phyloP scores from a whole-genome alignment of 2,888 invertebrate genomes.

The Acholoe squamosa region DNA sequence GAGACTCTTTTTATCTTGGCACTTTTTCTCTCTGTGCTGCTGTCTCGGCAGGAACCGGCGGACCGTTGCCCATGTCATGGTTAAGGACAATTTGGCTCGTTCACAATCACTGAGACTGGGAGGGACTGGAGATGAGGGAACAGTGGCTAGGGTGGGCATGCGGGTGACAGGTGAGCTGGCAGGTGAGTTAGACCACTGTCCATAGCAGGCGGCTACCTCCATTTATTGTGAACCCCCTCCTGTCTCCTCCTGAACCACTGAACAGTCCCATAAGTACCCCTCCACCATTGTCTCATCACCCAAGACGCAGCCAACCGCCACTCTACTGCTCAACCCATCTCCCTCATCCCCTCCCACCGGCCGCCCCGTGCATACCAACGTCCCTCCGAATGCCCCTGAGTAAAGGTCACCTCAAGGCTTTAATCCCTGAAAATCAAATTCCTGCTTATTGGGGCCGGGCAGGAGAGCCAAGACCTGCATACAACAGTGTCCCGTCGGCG shows the following conservation, averaged over 20 bases:
- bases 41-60: background rate
- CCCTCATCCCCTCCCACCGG: background rate
- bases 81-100: slow-evolving; percentile 15
- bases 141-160: background rate
- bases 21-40: background rate
- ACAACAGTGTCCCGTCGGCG: background rate
- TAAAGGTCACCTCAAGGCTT: slow-evolving; percentile 17
- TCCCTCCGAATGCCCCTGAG: background rate
- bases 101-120: background rate
- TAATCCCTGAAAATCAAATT: slow-evolving; percentile 42
- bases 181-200: slow-evolving; percentile 9
- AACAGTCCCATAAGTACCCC: background rate
- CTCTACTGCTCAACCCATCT: background rate
- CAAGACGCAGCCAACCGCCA: background rate
- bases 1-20: background rate
- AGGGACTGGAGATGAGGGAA: background rate
- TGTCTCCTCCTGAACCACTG: background rate
- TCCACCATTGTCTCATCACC: background rate
- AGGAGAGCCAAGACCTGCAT: background rate
- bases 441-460: slow-evolving; percentile 26
- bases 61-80: slow-evolving; percentile 8
- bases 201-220: background rate
- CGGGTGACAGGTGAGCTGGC: slow-evolving; percentile 12
- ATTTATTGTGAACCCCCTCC: slow-evolving; percentile 1
- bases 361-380: background rate